Percentiles rank a stretch among this genome's conserved stretches.
Evolutionary conservation across 2,888 invertebrate genomes (phyloP).

Genomic region (Cosmia trapezina): DNA sequence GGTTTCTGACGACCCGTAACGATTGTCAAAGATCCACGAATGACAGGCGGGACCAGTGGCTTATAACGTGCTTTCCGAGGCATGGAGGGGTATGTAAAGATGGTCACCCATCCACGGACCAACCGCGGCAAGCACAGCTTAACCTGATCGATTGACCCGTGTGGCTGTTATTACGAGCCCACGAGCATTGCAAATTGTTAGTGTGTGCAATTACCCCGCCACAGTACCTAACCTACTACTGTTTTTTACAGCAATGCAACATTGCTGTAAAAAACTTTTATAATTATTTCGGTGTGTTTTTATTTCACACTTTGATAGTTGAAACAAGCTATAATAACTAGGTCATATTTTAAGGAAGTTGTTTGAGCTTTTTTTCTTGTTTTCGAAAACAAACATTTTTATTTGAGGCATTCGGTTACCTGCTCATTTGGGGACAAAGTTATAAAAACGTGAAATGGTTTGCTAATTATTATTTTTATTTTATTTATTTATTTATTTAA

Average conservation of each 20-base stretch:
- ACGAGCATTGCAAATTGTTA: no score
- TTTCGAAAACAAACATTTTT: conserved; percentile 9
- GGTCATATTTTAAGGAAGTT: conserved; percentile 18
- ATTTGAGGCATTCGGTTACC: not conserved
- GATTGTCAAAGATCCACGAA: no score
- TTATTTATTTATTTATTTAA: no score
- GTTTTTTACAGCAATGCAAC: conserved; percentile 19
- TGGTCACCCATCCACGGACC: no score
- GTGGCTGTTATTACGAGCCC: no score
- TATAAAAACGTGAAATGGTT: conserved; percentile 26
- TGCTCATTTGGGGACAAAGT: conserved; percentile 5
- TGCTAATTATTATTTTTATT: no score
- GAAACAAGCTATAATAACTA: conserved; percentile 20
- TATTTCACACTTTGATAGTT: conserved; percentile 7
- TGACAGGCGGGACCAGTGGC: no score
- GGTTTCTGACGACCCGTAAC: no score
- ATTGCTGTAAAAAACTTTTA: conserved; percentile 11
- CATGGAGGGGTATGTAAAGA: no score
- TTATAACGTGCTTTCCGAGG: no score
- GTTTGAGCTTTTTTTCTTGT: conserved; percentile 3
- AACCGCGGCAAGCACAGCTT: no score
- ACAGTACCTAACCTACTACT: not conserved
- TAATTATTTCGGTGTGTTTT: conserved; percentile 29
- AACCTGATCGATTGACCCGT: no score
- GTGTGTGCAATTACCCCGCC: not conserved